These are phyloP conservation scores for Spilarctia lutea DNA, from an alignment of 2,888 invertebrate genomes.

Conservation along the genomic window DNA sequence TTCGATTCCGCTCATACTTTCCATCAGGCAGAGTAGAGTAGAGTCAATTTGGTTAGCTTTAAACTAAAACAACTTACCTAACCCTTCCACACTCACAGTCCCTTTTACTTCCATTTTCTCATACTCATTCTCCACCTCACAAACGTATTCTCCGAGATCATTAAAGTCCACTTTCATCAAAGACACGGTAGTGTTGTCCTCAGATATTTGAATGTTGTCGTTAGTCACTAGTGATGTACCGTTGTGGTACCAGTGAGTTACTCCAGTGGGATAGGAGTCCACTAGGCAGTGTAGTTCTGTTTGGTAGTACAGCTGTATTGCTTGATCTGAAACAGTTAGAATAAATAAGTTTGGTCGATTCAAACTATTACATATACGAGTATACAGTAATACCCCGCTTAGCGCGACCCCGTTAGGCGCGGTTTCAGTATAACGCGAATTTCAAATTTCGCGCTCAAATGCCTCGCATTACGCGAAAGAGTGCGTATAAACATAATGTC, in stretches of 20 bases:
- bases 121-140: constrained; percentile 82
- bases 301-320: constrained; percentile 67
- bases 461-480: no score
- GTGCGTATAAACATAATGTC: no score
- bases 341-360: not conserved
- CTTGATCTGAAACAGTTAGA: constrained; percentile 58
- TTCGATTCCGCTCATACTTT: no score
- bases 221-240: constrained; percentile 54
- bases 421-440: no score
- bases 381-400: no score
- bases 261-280: constrained; percentile 62
- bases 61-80: constrained; percentile 61
- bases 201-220: constrained; percentile 54
- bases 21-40: no score
- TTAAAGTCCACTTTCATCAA: constrained; percentile 66
- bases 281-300: constrained; percentile 63
- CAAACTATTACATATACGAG: no score
- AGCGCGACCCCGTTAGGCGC: no score
- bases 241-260: constrained; percentile 71
- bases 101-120: constrained; percentile 65
- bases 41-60: no score
- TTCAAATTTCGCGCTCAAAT: no score
- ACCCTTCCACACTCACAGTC: constrained; percentile 63
- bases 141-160: constrained; percentile 81
- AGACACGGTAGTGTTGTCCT: constrained; percentile 58